Base-by-base conservation (phyloP, 2,888 invertebrate genomes). In the Platycnemis pennipes region DNA sequence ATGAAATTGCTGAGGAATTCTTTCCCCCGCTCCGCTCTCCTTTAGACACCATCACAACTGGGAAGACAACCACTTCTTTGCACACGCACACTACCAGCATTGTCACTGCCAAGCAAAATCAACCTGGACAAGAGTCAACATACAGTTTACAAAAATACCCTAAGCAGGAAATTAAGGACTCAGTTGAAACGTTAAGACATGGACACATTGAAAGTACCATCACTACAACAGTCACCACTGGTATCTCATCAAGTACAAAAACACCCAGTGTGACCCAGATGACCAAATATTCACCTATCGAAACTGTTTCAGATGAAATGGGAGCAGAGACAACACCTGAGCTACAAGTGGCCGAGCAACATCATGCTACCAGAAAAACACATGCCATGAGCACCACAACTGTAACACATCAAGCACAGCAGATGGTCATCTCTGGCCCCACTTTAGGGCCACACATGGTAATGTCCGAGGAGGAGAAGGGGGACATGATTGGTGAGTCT, bases 331-430 rank as follows among this genome's bases (percentile, higher is more conserved):
- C 91, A 91, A 69, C 69, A 63, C 91, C 91, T 63, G 91, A 91
- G 69, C 91, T 91, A 91, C 91, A 91, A 91, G 91, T 91, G 91
- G 91, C 91, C 44, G 91, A 91, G 91, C 63, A 69, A 56, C 91
- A 91, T 91, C 91, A 91, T 69, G 91, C 91, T n/a, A 91, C 91
- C 91, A 91, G 91, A 63, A 91, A 91, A 91, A 91, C 91, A 91
- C 91, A 91, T 63, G 91, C 91, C 91, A 91, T 44, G 91, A 91
- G 91, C 91, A 91, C 91, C 56, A 91, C 91, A 56, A 91, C 91
- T 63, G 91, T 91, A 56, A 91, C 91, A 91, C 91, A 91, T 91
- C 56, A 91, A 91, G 56, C 44, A 91, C 91, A 91, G 91, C 63
- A 91, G 91, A 91, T 91, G 91, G 91, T 44, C 91, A 91, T 56